Percentiles rank a stretch among this genome's conserved stretches.
Evolutionary conservation across 2,113 vertebrate genomes (phyloP).

Genomic region (Barnardius zonarius): DNA sequence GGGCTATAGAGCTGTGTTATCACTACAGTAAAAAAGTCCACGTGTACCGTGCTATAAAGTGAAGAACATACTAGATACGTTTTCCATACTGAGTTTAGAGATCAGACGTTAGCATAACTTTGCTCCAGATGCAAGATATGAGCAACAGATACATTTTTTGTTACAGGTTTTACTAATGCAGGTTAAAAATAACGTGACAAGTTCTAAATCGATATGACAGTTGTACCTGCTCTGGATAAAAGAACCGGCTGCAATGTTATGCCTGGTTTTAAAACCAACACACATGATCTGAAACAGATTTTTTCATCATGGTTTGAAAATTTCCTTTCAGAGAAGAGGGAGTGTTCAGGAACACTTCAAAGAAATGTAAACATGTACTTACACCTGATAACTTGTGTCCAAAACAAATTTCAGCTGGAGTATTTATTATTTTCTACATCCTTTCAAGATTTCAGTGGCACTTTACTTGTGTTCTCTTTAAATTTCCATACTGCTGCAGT

Average conservation of each 20-base stretch:
- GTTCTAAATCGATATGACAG: constrained; percentile 71
- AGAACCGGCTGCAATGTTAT: constrained; percentile 33
- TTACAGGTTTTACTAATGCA: constrained; percentile 53
- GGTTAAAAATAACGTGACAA: constrained; percentile 67
- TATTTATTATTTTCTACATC: neutral
- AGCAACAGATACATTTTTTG: constrained; percentile 36
- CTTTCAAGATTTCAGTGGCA: neutral
- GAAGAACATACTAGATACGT: constrained; percentile 35
- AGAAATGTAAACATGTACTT: constrained; percentile 10
- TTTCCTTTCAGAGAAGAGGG: neutral
- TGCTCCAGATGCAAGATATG: constrained; percentile 53
- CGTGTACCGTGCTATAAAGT: constrained; percentile 40
- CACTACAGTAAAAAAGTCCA: constrained; percentile 13
- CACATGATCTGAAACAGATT: constrained; percentile 65
- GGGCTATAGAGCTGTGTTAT: constrained; percentile 28
- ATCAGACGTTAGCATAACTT: constrained; percentile 49
- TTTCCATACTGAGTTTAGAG: constrained; percentile 30
- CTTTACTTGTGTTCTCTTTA: neutral
- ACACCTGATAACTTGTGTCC: neutral
- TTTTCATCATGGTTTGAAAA: constrained; percentile 16
- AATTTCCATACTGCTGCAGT: neutral
- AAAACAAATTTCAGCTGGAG: neutral
- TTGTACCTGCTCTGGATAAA: constrained; percentile 62
- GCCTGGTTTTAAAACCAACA: constrained; percentile 63
- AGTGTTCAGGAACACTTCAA: constrained; percentile 10